Percentiles rank a stretch among this genome's conserved stretches.
phyloP scores from a whole-genome alignment of 2,888 invertebrate species.

The Phytoseiulus persimilis region DNA sequence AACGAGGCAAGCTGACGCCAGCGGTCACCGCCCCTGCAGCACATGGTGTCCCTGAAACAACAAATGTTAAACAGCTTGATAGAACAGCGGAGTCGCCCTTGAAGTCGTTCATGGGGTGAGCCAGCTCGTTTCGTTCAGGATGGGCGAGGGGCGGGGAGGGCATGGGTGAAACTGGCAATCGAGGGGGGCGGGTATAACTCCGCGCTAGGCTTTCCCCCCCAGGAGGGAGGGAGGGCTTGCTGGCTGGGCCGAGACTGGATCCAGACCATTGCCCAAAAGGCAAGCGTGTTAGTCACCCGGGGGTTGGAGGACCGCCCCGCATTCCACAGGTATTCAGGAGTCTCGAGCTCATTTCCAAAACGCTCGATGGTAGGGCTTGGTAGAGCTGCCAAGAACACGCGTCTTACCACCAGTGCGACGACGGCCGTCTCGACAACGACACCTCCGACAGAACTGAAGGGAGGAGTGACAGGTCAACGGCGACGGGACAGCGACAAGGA shows the following conservation, averaged over 20 bases:
- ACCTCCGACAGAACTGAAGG: not conserved
- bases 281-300: not conserved
- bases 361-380: not conserved
- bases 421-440: not conserved
- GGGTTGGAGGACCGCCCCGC: not conserved
- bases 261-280: slow-evolving; percentile 5
- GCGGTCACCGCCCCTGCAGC: not conserved
- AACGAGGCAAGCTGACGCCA: not conserved
- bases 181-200: not conserved
- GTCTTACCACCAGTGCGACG: not conserved
- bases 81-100: not conserved
- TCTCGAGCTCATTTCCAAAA: not conserved
- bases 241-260: not conserved
- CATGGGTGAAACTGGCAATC: not conserved
- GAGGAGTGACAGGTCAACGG: not conserved
- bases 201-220: not conserved
- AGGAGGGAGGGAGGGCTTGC: not conserved
- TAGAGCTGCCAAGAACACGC: not conserved
- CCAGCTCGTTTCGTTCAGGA: not conserved
- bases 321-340: slow-evolving; percentile 5
- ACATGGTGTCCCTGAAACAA: not conserved
- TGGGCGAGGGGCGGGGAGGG: not conserved
- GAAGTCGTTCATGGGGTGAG: not conserved
- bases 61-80: slow-evolving; percentile 5
- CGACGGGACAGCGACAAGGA: not conserved